phyloP scores from a whole-genome alignment of 2,888 invertebrate species.

The Lithophane socia region DNA sequence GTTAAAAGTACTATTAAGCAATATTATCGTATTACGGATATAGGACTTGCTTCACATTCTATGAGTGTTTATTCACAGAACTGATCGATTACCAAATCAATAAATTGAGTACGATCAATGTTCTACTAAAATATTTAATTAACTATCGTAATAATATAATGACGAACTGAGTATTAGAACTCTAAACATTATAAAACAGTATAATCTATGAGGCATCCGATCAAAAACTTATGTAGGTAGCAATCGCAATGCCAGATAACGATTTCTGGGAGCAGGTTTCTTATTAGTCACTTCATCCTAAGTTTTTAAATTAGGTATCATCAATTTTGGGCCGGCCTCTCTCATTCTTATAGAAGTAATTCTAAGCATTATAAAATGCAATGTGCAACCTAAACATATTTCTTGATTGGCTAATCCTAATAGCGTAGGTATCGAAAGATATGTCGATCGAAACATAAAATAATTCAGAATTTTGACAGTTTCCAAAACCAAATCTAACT shows the following conservation, averaged over 20 bases:
- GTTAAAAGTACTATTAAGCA: conserved; percentile 49
- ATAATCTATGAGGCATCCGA: background rate
- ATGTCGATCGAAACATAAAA: background rate
- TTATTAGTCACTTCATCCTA: background rate
- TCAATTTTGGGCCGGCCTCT: too few relatives aligned
- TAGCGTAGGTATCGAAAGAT: background rate
- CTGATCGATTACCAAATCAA: conserved; percentile 52
- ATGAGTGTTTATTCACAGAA: conserved; percentile 53
- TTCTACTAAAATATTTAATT: conserved; percentile 14
- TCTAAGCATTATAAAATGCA: background rate
- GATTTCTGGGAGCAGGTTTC: background rate
- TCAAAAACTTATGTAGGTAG: background rate
- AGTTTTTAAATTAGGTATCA: background rate
- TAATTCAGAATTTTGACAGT: background rate
- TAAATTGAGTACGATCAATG: conserved; percentile 30
- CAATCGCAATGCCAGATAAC: background rate
- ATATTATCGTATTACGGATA: conserved; percentile 54
- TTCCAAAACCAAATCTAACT: background rate
- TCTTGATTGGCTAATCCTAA: background rate
- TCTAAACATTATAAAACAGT: background rate
- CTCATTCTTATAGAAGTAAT: background rate
- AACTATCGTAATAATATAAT: background rate
- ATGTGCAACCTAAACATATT: background rate
- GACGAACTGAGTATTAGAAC: background rate
- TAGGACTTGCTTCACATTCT: conserved; percentile 53